Percentiles rank a stretch among this genome's conserved stretches.
Evolutionary conservation across 2,888 invertebrate species (phyloP).

Genomic region (Laspeyria flexula): DNA sequence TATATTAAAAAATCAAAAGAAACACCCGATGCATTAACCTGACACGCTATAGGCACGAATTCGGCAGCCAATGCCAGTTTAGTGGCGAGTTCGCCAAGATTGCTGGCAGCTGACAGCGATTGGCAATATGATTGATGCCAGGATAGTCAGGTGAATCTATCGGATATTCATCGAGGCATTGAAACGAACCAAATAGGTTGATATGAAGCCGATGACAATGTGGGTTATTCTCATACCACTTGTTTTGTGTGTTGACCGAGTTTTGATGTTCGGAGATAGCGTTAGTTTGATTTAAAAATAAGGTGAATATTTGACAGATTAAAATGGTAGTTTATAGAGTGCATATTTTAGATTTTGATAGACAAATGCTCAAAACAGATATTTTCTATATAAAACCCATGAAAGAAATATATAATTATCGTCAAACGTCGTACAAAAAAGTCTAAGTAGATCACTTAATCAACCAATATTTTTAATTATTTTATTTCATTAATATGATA

Average conservation of each 20-base stretch:
- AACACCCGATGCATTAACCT: conserved; percentile 34
- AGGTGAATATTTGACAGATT: too few relatives aligned
- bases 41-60: conserved; percentile 52
- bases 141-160: conserved; percentile 39
- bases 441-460: too few relatives aligned
- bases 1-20: conserved; percentile 17
- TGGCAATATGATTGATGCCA: conserved; percentile 62
- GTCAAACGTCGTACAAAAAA: too few relatives aligned
- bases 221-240: neutral
- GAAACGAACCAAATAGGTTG: conserved; percentile 15
- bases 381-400: too few relatives aligned
- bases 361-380: too few relatives aligned
- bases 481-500: too few relatives aligned
- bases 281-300: neutral
- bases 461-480: too few relatives aligned
- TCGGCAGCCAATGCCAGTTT: conserved; percentile 40
- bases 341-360: too few relatives aligned
- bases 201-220: conserved; percentile 16
- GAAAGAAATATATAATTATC: too few relatives aligned
- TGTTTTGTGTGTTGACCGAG: neutral
- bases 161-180: conserved; percentile 31
- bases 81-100: conserved; percentile 44
- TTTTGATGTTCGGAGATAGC: neutral
- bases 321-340: too few relatives aligned
- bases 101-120: conserved; percentile 60